phyloP scores from a whole-genome alignment of 2,113 vertebrate species.

The Upupa epops region DNA sequence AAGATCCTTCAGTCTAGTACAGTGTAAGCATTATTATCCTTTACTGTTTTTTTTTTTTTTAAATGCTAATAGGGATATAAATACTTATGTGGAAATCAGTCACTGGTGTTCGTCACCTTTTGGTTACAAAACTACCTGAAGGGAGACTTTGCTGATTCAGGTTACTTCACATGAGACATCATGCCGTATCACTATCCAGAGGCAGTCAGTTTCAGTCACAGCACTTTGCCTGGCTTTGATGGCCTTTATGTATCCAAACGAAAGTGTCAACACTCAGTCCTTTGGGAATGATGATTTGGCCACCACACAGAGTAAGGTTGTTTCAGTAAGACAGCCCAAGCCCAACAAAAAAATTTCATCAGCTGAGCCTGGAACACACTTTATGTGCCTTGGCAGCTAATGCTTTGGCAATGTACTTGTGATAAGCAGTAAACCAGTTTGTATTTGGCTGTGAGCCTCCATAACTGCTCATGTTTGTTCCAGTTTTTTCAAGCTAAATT shows the following conservation, averaged over 20 bases:
- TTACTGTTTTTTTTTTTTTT: neutral
- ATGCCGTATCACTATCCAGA: accelerated
- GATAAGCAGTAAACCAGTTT: neutral
- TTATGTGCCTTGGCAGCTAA: neutral
- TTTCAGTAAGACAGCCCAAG: neutral
- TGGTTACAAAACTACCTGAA: neutral
- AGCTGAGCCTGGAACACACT: neutral
- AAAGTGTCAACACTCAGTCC: neutral
- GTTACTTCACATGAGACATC: neutral
- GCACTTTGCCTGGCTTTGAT: neutral
- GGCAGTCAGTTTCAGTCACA: neutral
- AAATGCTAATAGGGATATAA: neutral
- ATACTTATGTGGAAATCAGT: neutral
- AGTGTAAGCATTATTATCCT: accelerated
- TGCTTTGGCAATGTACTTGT: neutral
- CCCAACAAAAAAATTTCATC: neutral
- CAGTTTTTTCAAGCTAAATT: neutral
- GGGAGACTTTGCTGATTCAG: neutral
- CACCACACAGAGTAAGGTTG: neutral
- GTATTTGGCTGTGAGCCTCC: neutral
- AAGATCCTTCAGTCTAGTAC: neutral
- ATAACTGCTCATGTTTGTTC: neutral
- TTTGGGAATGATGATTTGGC: neutral
- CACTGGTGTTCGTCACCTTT: accelerated
- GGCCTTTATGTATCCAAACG: neutral